Base-by-base conservation (phyloP, 2,113 vertebrate species). In the Dicerorhinus sumatrensis region DNA sequence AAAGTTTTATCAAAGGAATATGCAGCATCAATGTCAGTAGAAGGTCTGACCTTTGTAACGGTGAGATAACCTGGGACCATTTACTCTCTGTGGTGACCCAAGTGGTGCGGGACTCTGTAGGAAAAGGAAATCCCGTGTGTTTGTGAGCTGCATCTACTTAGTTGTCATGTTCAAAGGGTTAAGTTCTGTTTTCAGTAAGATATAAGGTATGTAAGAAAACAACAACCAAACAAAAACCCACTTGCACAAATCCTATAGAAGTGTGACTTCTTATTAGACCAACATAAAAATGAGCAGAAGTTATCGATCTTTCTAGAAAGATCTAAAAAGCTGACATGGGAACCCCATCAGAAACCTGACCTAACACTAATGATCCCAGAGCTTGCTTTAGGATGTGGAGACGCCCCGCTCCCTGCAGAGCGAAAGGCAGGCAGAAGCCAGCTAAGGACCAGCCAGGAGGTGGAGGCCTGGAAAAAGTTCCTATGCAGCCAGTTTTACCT, bases 51-150 rank as follows among this genome's bases (percentile, higher is more conserved):
- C 58, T 96, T 91, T 77, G 65, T 31, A 48, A 76, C 46, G 60
- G 42, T 3, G 51, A 77, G 70, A 21, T 17, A 56, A 12, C 0
- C 1, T 58, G 82, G 62, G 36, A 3, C n/a, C 11, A 42, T 39
- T 56, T 16, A 20, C 21, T 54, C 25, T 84, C 72, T 42, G 1
- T 23, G 31, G 33, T 81, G 77, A 79, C 46, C 72, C 54, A 60
- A 42, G 46, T 20, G 14, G 18, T 39, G 9, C 11, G 87, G 46
- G 56, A 76, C 33, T 87, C 46, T 5, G 29, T 23, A 91, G 86
- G 89, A 91, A 97, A 91, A 88, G 86, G 93, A 84, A 96, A 91
- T 91, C 42, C 95, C 88, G 58, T 72, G 65, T 21, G 46, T 79
- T 70, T 69, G 51, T 48, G 42, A 93, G 86, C 29, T 21, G 21